Evolutionary conservation across 2,113 vertebrate species (phyloP).

Genomic region (Pithys albifrons): DNA sequence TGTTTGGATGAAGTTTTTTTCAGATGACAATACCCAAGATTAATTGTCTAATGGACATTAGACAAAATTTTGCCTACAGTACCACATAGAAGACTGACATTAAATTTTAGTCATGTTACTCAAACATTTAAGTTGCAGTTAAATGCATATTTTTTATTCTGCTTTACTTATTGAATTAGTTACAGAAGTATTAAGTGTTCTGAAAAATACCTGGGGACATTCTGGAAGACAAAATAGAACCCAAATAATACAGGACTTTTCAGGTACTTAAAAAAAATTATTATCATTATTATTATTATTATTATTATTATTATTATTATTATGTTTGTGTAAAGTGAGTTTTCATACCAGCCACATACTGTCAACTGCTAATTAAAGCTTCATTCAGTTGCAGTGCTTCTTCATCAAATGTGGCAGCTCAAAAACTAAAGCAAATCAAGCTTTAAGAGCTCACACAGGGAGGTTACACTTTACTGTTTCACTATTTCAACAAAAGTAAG

Average conservation of each 20-base stretch:
- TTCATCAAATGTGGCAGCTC: not conserved
- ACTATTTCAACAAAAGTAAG: not conserved
- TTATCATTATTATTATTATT: no score
- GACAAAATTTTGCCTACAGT: not conserved
- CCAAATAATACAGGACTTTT: not conserved
- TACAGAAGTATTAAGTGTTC: not conserved
- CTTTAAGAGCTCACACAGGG: not conserved
- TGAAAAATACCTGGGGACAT: not conserved
- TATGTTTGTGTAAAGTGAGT: not conserved
- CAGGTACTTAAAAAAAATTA: no score
- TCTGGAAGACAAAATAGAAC: not conserved
- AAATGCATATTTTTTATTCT: not conserved
- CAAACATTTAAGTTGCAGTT: not conserved
- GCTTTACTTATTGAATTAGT: not conserved
- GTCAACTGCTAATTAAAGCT: not conserved
- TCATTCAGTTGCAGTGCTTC: not conserved
- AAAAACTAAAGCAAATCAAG: not conserved
- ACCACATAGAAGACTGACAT: not conserved
- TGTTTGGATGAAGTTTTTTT: not conserved
- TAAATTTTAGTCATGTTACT: not conserved
- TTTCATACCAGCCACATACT: not conserved
- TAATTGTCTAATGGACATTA: not conserved
- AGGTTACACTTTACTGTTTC: not conserved
- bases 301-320: not conserved
- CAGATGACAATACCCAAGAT: not conserved